Conservation (phyloP, 2,797 vertebrate genomes). For the Pempheris klunzingeri region DNA sequence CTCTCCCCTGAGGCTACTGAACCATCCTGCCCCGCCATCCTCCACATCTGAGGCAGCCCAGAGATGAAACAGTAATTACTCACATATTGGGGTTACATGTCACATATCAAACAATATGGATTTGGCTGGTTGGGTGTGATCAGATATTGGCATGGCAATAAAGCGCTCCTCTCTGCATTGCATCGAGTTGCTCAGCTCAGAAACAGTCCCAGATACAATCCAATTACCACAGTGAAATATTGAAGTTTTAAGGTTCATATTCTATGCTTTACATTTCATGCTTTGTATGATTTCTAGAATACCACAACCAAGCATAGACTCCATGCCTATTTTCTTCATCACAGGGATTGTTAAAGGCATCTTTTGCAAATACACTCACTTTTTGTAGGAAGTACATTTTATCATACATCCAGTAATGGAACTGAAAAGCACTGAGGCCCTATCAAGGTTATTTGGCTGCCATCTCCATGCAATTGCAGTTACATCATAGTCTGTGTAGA, state of each 20-base stretch:
- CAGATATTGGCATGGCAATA: slow-evolving; percentile 66
- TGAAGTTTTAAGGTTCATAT: slow-evolving; percentile 32
- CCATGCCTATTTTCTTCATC: slow-evolving; percentile 19
- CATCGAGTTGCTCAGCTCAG: slow-evolving; percentile 32
- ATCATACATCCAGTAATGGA: slow-evolving; percentile 66
- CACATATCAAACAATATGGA: slow-evolving; percentile 77
- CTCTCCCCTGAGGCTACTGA: slow-evolving; percentile 53
- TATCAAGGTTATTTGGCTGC: slow-evolving; percentile 65
- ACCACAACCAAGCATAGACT: not conserved
- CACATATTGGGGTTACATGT: slow-evolving; percentile 75
- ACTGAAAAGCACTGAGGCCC: slow-evolving; percentile 63
- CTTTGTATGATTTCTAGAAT: slow-evolving; percentile 34
- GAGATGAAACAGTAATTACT: slow-evolving; percentile 76
- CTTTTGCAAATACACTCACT: slow-evolving; percentile 39
- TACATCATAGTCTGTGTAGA: slow-evolving; percentile 61
- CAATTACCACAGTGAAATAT: slow-evolving; percentile 7
- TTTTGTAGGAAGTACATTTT: slow-evolving; percentile 52
- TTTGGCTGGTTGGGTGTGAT: slow-evolving; percentile 59
- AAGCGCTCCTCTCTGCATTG: slow-evolving; percentile 39
- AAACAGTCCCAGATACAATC: slow-evolving; percentile 32
- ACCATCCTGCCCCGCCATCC: slow-evolving; percentile 61
- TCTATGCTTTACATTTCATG: slow-evolving; percentile 28
- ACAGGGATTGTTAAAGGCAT: slow-evolving; percentile 27
- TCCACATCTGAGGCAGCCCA: slow-evolving; percentile 63
- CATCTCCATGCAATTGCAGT: slow-evolving; percentile 60